Percentiles rank a stretch among this genome's conserved stretches.
Conservation (phyloP, 2,888 invertebrate genomes). For the Agrochola litura region DNA sequence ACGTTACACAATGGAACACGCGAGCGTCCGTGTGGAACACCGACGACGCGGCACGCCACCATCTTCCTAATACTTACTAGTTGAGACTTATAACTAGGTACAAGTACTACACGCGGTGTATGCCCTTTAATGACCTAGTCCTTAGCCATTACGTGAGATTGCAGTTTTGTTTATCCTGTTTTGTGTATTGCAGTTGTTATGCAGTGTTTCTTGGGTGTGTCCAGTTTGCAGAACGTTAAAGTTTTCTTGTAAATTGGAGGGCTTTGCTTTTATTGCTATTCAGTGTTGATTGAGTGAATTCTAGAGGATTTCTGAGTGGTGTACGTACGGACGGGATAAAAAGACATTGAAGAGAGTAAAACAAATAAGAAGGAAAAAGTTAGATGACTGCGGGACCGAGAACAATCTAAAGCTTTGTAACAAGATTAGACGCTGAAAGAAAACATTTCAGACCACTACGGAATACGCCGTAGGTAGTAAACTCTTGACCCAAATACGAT, state of each 20-base stretch:
- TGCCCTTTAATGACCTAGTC: constrained; percentile 36
- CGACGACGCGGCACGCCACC: constrained; percentile 55
- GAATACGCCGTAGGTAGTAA: constrained; percentile 22
- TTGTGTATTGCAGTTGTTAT: constrained; percentile 25
- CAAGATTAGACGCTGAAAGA: constrained; percentile 11
- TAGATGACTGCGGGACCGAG: neutral
- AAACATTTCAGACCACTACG: constrained; percentile 12
- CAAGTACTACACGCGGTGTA: constrained; percentile 30
- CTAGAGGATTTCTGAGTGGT: too few species aligned
- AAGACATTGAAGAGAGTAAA: neutral
- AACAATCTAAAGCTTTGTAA: constrained; percentile 10
- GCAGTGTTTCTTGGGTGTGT: constrained; percentile 10
- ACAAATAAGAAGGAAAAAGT: constrained; percentile 23
- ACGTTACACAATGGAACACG: constrained; percentile 75
- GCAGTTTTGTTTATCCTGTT: constrained; percentile 26
- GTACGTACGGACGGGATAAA: neutral
- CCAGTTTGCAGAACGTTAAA: constrained; percentile 3
- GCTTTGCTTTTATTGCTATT: neutral
- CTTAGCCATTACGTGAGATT: constrained; percentile 28
- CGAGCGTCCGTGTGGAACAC: constrained; percentile 69
- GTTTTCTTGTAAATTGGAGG: neutral
- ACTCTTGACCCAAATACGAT: constrained; percentile 33
- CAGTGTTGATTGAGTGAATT: neutral
- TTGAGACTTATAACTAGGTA: constrained; percentile 62
- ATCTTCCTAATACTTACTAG: constrained; percentile 50